Percentiles rank a stretch among this genome's conserved stretches.
phyloP scores from a whole-genome alignment of 2,113 vertebrate genomes.

The Odontesthes bonariensis region DNA sequence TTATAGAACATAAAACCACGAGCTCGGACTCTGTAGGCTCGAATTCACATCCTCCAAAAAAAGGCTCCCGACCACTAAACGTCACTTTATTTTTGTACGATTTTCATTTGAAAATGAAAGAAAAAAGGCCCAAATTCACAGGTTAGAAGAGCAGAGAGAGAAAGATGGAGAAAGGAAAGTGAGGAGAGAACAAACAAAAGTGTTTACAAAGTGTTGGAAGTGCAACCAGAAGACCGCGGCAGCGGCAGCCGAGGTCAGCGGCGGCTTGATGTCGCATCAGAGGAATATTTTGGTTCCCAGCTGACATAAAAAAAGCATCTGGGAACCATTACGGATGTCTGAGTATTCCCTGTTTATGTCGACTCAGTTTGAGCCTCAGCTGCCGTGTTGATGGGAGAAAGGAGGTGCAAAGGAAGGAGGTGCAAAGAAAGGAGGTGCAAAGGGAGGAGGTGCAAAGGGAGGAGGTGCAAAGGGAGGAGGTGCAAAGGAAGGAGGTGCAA shows the following conservation, averaged over 20 bases:
- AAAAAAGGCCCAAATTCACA: neutral
- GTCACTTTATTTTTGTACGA: conserved; percentile 51
- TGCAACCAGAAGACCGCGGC: too few relatives aligned
- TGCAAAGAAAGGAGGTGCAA: too few relatives aligned
- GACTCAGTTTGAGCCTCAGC: neutral
- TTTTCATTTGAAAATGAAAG: conserved; percentile 10
- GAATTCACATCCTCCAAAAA: conserved; percentile 1
- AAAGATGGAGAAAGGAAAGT: conserved; percentile 38
- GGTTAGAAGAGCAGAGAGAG: conserved; percentile 11
- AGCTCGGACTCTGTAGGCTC: neutral
- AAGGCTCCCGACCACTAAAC: conserved; percentile 16
- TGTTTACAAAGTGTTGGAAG: neutral
- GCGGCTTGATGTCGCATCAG: conserved; percentile 17
- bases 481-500: too few relatives aligned
- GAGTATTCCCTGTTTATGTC: too few relatives aligned
- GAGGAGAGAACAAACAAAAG: conserved; percentile 9
- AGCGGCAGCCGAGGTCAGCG: neutral
- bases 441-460: too few relatives aligned
- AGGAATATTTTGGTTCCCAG: conserved; percentile 20
- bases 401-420: neutral
- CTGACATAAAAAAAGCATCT: conserved; percentile 19
- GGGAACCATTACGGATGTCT: conserved; percentile 8
- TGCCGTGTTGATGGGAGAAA: conserved; percentile 19
- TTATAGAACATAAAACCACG: conserved; percentile 15
- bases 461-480: too few relatives aligned